Evolutionary conservation across 2,888 invertebrate species (phyloP).

Genomic region (Pandemis corylana): DNA sequence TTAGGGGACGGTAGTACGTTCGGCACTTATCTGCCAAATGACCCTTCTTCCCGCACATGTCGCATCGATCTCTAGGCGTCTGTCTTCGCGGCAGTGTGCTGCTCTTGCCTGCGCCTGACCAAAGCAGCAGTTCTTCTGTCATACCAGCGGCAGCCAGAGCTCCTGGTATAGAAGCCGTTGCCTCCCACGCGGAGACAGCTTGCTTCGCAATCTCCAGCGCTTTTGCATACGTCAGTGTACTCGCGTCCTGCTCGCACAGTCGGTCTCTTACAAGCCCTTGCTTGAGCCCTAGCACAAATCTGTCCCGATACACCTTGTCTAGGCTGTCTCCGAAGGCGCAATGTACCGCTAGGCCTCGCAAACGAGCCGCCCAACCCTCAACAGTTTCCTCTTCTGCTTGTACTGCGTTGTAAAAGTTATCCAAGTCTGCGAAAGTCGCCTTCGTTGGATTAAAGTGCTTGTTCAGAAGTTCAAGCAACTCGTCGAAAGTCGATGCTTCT

Average conservation of each 20-base stretch:
- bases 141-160: neutral
- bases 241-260: conserved; percentile 24
- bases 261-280: conserved; percentile 28
- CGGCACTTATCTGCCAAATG: neutral
- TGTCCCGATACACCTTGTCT: conserved; percentile 29
- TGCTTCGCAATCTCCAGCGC: conserved; percentile 37
- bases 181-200: neutral
- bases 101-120: no score
- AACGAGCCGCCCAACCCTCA: conserved; percentile 32
- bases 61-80: neutral
- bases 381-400: conserved; percentile 3
- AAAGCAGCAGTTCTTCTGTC: neutral
- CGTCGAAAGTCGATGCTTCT: neutral
- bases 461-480: neutral
- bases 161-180: neutral
- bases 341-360: conserved; percentile 38
- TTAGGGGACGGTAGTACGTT: neutral
- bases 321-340: conserved; percentile 36
- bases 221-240: conserved; percentile 22
- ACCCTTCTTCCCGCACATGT: neutral
- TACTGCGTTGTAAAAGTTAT: conserved; percentile 23
- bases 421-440: conserved; percentile 3
- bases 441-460: neutral
- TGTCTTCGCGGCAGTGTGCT: neutral
- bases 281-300: conserved; percentile 39